These are phyloP conservation scores for Hippolais icterina DNA, from an alignment of 2,113 vertebrate genomes.

Conservation along the genomic window DNA sequence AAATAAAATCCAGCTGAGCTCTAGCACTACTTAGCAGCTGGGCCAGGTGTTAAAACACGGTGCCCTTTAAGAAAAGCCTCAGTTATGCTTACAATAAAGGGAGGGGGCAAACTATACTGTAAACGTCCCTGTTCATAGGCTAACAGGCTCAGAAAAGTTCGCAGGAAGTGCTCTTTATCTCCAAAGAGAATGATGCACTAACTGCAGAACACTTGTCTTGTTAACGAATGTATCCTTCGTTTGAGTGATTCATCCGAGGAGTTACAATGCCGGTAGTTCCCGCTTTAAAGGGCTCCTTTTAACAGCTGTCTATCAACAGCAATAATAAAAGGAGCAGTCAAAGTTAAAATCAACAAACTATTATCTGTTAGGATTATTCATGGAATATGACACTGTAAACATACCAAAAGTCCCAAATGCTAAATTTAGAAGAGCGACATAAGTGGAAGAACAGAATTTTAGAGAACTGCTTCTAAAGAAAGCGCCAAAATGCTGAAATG, in stretches of 20 bases:
- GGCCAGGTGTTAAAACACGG: conserved; percentile 4
- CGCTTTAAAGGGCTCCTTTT: not conserved
- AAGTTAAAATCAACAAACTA: conserved; percentile 20
- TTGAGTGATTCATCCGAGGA: not conserved
- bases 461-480: conserved; percentile 41
- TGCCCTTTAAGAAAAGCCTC: not conserved
- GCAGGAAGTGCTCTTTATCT: not conserved
- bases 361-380: conserved; percentile 22
- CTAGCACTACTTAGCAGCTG: not conserved
- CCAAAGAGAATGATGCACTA: not conserved
- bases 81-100: not conserved
- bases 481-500: not conserved
- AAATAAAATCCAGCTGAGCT: conserved; percentile 19
- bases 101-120: not conserved
- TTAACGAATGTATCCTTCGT: not conserved
- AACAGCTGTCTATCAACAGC: not conserved
- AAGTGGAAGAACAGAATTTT: conserved; percentile 31
- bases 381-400: not conserved
- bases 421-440: conserved; percentile 25
- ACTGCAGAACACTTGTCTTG: not conserved
- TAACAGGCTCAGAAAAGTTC: not conserved
- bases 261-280: not conserved
- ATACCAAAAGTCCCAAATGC: conserved; percentile 14
- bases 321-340: not conserved
- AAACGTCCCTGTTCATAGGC: not conserved